Evolutionary conservation across 2,888 invertebrate species (phyloP), one percentile per base, ranked within the genome.

Genomic region (Agelastica alni): DNA sequence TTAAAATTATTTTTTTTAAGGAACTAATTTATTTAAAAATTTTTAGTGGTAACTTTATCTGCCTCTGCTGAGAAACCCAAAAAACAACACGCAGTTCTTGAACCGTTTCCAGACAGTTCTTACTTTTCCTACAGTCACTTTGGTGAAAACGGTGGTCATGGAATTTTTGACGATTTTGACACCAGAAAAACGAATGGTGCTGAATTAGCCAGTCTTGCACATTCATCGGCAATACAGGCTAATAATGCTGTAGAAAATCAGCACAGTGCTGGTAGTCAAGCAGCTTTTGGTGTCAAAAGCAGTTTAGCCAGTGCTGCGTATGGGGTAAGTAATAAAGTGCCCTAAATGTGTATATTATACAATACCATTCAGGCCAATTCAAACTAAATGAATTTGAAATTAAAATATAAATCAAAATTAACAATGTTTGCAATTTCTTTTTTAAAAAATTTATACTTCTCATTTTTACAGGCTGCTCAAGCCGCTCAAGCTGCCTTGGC

Each of bases 211-310:
- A 84, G 83, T 22, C 82, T 85, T 26, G 86, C 85, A 2, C 82
- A 84, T 26, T 84, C 83, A 0, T 88, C 88, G 0, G 88, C 88
- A 0, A 84, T 86, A 64, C 86, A 87, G 71, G 88, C 88, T 4
- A 84, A 85, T 64, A 84, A 84, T 7, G 87, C 87, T 5, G 79
- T 82, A 6, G 78, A 78, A 2, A 87, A 83, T 64, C 88, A 89
- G 69, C 84, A 84, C 17, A 83, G 85, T 0, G 88, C 88, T 0
- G 88, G 84, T 0, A 85, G 84, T 53, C 88, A 88, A 70, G 88
- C 88, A 0, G 87, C 88, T 0, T 88, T 85, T 67, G 83, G 85
- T 2, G 88, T 87, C 0, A 87, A 88, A 75, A 88, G 85, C 65
- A 85, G 85, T 0, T 67, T 88, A 14, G 88, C 88, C 0, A 87